A percentile compares a stretch with the other conserved stretches of the same genome.
phyloP scores from a whole-genome alignment of 2,797 vertebrate genomes.

The Myotis planiceps region DNA sequence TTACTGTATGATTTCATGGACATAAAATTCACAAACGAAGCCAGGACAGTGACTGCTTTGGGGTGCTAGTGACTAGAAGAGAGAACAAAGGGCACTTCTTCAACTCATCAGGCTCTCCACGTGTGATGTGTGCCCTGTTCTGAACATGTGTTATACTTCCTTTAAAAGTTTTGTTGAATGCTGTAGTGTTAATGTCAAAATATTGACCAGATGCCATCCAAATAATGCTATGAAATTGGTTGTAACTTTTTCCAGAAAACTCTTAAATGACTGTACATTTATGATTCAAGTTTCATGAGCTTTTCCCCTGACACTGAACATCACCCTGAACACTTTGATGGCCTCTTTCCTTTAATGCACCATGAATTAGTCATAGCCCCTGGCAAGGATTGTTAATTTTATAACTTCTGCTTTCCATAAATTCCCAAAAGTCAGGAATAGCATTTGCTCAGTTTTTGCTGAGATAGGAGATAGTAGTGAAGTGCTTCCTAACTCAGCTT shows the following conservation, averaged over 20 bases:
- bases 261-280: not conserved
- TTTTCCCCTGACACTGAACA: not conserved
- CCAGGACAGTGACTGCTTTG: not conserved
- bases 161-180: not conserved
- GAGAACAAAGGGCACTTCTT: not conserved
- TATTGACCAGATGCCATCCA: not conserved
- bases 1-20: not conserved
- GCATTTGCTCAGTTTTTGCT: not conserved
- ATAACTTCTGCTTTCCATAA: not conserved
- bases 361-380: not conserved
- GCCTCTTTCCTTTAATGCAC: not conserved
- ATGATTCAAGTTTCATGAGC: not conserved
- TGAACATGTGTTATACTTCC: not conserved
- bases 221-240: not conserved
- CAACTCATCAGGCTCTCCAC: not conserved
- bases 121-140: not conserved
- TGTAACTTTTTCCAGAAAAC: not conserved
- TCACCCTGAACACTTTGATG: not conserved
- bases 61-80: not conserved
- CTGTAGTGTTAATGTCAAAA: not conserved
- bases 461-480: not conserved
- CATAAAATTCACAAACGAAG: not conserved
- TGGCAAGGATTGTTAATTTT: not conserved
- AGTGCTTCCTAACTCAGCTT: not conserved
- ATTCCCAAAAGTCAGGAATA: not conserved